Percentiles rank a stretch among this genome's conserved stretches.
These are phyloP conservation scores for Xestoiulus laeticollis DNA, from an alignment of 2,888 invertebrate genomes.

Conservation along the genomic window DNA sequence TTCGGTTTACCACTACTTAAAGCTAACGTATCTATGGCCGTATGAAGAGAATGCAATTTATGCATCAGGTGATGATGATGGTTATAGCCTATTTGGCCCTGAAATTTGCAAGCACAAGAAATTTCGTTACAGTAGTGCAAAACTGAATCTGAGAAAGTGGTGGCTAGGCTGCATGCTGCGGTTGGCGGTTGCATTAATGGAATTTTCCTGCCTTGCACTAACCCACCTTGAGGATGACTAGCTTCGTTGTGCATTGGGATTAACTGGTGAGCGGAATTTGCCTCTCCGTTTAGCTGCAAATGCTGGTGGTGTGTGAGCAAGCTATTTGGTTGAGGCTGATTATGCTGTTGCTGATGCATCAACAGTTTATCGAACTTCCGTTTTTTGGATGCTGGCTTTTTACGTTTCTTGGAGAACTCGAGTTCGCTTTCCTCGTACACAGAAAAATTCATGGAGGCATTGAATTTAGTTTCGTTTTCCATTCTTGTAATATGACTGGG, in stretches of 20 bases:
- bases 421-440: constrained; percentile 24
- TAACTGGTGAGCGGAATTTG: not conserved
- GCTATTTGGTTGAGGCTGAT: constrained; percentile 38
- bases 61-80: constrained; percentile 51
- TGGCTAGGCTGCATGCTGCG: constrained; percentile 32
- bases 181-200: constrained; percentile 43
- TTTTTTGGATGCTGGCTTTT: constrained; percentile 51
- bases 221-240: constrained; percentile 44
- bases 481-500: not conserved
- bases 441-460: constrained; percentile 2
- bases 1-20: constrained; percentile 50
- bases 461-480: constrained; percentile 32
- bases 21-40: constrained; percentile 58
- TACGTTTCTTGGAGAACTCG: constrained; percentile 35
- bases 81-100: constrained; percentile 51
- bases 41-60: constrained; percentile 58
- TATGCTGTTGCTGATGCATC: constrained; percentile 29
- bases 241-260: constrained; percentile 5
- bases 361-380: not conserved
- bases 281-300: not conserved
- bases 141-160: constrained; percentile 46
- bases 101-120: constrained; percentile 52
- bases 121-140: constrained; percentile 48
- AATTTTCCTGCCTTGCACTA: constrained; percentile 45
- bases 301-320: not conserved